Base-by-base conservation (phyloP, 2,888 invertebrate genomes). In the Drosophila kokeensis region DNA sequence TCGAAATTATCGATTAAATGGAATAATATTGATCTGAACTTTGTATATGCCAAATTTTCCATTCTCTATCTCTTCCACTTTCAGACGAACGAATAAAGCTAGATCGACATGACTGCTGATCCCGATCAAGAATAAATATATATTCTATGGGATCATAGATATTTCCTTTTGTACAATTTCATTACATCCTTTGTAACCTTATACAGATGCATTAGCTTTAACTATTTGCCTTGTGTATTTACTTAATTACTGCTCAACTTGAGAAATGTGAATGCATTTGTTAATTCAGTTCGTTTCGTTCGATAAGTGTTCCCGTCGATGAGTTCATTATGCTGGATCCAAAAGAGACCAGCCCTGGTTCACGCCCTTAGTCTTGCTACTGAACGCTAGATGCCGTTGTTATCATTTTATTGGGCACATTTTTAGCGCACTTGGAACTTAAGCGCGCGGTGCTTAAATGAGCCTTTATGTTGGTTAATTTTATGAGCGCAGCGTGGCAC, bases 401-500 rank as follows among this genome's bases (percentile, higher is more conserved):
- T 8, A 45, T 15, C 8, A 45, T 45, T 45, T 68, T 73, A 77
- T 73, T 57, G 36, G 42, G 15, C 49, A 55, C 64, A 53, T 48
- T 65, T 34, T 36, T 18, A 27, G 38, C 21, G 73, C 36, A 52
- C 52, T 62, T 67, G 60, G 52, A 57, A 57, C 63, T 76, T 76
- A 55, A 73, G 61, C 68, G 32, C 48, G 68, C 61, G 48, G 54
- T 52, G 53, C 45, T 66, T 77, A 60, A 69, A 63, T 57, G 52
- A 48, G 30, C 49, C 53, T 68, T 70, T 64, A 61, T 64, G 78
- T 71, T 57, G 74, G 49, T 77, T 77, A 64, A 73, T 81, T 79
- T 79, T 73, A 81, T 65, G 66, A 54, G 27, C 59, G 18, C 49
- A 52, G 40, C 59, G 73, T 11, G 40, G 49, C 61, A 27, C n/a